Conservation (phyloP, 2,113 vertebrate genomes). For the Heterocephalus glaber region DNA sequence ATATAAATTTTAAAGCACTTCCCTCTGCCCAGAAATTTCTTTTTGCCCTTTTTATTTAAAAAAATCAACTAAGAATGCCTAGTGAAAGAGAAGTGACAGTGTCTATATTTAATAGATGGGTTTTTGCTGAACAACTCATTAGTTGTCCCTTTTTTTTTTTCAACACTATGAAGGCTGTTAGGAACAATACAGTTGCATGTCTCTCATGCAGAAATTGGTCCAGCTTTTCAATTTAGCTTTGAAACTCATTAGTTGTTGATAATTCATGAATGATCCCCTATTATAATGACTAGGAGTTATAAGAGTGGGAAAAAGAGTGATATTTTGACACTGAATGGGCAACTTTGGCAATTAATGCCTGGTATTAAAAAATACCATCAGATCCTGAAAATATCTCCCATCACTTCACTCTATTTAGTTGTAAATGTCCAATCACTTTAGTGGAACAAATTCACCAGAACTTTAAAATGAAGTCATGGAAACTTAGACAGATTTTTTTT, state of each 20-base stretch:
- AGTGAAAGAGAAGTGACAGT: background rate
- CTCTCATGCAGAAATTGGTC: background rate
- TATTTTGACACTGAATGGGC: background rate
- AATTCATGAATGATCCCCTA: background rate
- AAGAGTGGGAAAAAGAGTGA: background rate
- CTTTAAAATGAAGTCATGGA: conserved; percentile 47
- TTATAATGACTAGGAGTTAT: background rate
- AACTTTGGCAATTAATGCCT: background rate
- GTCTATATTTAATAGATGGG: background rate
- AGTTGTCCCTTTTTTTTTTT: background rate
- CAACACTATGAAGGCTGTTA: background rate
- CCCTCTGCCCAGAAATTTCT: background rate
- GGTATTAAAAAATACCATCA: background rate
- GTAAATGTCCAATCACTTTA: background rate
- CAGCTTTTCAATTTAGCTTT: background rate
- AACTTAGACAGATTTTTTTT: conserved; percentile 38
- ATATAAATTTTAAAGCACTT: background rate
- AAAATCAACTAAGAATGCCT: background rate
- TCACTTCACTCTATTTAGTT: background rate
- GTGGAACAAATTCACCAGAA: background rate
- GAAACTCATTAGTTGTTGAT: too few species aligned
- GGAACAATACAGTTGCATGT: accelerated
- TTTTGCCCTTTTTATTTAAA: background rate
- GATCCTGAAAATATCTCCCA: too few species aligned
- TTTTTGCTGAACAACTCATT: background rate